These are phyloP conservation scores for Sinelater perroti DNA, from an alignment of 2,888 invertebrate genomes.

Conservation along the genomic window DNA sequence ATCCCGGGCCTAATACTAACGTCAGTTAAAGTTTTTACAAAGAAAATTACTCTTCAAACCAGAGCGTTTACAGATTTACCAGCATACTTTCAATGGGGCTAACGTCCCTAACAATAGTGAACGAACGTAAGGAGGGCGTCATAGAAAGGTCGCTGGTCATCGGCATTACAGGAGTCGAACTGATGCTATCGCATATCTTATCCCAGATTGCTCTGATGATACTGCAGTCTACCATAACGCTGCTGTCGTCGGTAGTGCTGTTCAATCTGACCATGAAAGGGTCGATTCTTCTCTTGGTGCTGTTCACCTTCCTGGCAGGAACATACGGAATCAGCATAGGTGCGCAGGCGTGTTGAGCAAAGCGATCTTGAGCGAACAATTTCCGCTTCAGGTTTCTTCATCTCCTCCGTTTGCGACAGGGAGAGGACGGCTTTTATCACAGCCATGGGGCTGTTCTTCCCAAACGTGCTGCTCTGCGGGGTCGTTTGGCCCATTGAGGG, in stretches of 20 bases:
- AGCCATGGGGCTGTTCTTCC: constrained; percentile 85
- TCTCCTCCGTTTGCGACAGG: constrained; percentile 80
- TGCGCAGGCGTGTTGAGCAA: constrained; percentile 57
- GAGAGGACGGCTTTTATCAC: constrained; percentile 86
- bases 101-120: constrained; percentile 88
- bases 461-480: constrained; percentile 86
- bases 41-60: too few species aligned
- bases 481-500: constrained; percentile 96
- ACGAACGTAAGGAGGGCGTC: constrained; percentile 90
- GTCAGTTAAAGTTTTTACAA: too few species aligned
- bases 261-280: constrained; percentile 84
- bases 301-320: constrained; percentile 82
- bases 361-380: background rate
- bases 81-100: too few species aligned
- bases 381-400: constrained; percentile 79
- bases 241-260: constrained; percentile 79
- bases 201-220: constrained; percentile 89
- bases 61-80: too few species aligned
- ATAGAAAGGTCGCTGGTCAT: constrained; percentile 89
- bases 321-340: constrained; percentile 94
- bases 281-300: constrained; percentile 75
- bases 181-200: constrained; percentile 85
- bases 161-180: constrained; percentile 82
- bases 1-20: constrained; percentile 92
- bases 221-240: constrained; percentile 81